phyloP scores from a whole-genome alignment of 2,888 invertebrate species.

The Atherix ibis region DNA sequence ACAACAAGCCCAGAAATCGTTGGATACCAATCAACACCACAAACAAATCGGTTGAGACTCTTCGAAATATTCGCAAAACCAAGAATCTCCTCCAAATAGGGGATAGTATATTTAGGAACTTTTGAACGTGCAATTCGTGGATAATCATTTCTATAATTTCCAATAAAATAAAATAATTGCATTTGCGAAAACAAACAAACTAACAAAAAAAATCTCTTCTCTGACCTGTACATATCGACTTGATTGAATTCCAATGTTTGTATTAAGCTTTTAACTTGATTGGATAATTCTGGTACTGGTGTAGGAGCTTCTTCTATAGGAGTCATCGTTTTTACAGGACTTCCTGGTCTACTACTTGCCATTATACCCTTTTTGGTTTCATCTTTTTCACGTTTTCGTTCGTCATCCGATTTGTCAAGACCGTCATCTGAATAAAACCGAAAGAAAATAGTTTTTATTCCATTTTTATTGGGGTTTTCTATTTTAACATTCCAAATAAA shows the following conservation, averaged over 20 bases:
- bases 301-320: slow-evolving; percentile 14
- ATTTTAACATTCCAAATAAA: no score
- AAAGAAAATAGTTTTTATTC: slow-evolving; percentile 11
- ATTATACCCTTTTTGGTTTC: slow-evolving; percentile 19
- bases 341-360: slow-evolving; percentile 8
- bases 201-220: no score
- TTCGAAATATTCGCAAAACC: slow-evolving; percentile 48
- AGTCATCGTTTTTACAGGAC: slow-evolving; percentile 10
- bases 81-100: slow-evolving; percentile 32
- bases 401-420: slow-evolving; percentile 22
- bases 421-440: slow-evolving; percentile 24
- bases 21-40: slow-evolving; percentile 52
- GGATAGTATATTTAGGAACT: slow-evolving; percentile 21
- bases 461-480: no score
- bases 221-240: slow-evolving; percentile 32
- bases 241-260: slow-evolving; percentile 30
- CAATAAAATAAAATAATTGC: no score
- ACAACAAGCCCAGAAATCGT: slow-evolving; percentile 52
- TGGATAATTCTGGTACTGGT: slow-evolving; percentile 21
- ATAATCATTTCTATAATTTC: slow-evolving; percentile 28
- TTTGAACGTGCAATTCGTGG: slow-evolving; percentile 19
- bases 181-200: no score
- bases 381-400: slow-evolving; percentile 13
- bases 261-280: slow-evolving; percentile 23
- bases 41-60: slow-evolving; percentile 49